Evolutionary conservation across 2,797 vertebrate genomes (phyloP).

Genomic region (Macropodus opercularis): DNA sequence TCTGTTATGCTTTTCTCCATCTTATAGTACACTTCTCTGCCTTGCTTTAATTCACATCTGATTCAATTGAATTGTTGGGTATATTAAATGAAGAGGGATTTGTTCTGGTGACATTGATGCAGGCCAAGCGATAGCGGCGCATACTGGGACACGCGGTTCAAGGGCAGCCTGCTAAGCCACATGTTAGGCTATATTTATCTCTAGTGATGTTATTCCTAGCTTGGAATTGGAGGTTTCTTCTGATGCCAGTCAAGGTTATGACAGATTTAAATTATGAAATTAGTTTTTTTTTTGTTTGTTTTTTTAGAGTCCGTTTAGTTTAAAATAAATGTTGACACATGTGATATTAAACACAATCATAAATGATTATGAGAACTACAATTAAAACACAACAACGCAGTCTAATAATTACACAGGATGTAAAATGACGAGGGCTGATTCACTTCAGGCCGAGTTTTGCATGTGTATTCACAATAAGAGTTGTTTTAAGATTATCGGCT

Average conservation of each 20-base stretch:
- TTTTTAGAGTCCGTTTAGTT: no score
- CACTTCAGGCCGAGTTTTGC: no score
- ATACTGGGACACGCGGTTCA: conserved; percentile 5
- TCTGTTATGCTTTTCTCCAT: conserved; percentile 19
- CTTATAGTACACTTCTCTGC: conserved; percentile 18
- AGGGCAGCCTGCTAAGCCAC: conserved; percentile 21
- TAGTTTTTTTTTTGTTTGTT: neutral
- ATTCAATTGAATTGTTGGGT: conserved; percentile 30
- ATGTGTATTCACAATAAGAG: no score
- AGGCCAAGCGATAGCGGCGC: conserved; percentile 3
- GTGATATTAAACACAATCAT: no score
- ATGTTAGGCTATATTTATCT: conserved; percentile 18
- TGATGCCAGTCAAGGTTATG: neutral
- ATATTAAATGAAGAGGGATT: conserved; percentile 23
- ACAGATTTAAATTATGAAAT: neutral
- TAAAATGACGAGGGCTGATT: no score
- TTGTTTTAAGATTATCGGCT: no score
- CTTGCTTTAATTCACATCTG: conserved; percentile 14
- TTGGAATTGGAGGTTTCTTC: neutral
- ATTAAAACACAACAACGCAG: no score
- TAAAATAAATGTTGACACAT: no score
- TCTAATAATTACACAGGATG: no score
- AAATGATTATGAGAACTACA: no score
- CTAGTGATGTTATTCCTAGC: conserved; percentile 5
- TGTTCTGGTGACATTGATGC: conserved; percentile 28